Percentiles rank a stretch among this genome's conserved stretches.
These are phyloP conservation scores for Malurus elegans DNA, from an alignment of 2,113 vertebrate species.

Conservation along the genomic window DNA sequence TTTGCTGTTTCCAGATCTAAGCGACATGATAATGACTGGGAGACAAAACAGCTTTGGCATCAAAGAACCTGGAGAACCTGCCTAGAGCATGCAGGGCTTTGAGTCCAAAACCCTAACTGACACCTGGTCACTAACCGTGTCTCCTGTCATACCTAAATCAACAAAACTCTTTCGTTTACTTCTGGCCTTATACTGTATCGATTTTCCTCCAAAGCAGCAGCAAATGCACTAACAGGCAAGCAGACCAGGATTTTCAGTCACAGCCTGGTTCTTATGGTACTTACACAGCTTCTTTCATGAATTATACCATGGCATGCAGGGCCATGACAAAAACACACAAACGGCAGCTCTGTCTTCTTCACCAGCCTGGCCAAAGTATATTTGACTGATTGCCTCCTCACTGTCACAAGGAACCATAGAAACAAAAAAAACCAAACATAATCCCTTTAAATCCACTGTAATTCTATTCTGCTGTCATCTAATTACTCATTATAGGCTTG, in stretches of 20 bases:
- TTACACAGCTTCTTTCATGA: not conserved
- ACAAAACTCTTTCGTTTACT: not conserved
- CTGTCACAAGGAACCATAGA: not conserved
- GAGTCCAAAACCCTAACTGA: not conserved
- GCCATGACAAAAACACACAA: not conserved
- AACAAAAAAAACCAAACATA: not conserved
- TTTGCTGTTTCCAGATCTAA: not conserved
- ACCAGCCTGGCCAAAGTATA: not conserved
- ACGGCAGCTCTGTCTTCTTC: not conserved
- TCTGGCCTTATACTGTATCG: not conserved
- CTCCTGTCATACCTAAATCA: not conserved
- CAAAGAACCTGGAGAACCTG: rapidly evolving
- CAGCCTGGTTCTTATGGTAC: rapidly evolving
- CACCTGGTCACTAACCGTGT: not conserved
- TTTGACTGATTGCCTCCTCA: not conserved
- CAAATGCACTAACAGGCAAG: not conserved
- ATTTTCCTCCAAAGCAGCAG: not conserved
- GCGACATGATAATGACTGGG: not conserved
- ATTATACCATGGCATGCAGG: not conserved
- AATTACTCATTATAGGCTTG: not conserved
- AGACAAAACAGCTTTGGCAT: not conserved
- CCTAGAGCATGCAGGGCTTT: not conserved
- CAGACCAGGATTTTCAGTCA: not conserved
- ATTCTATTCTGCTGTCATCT: not conserved
- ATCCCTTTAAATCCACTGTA: not conserved